Percentiles rank a stretch among this genome's conserved stretches.
These are phyloP conservation scores for Nothocercus nigrocapillus DNA, from an alignment of 2,113 vertebrate species.

Conservation along the genomic window DNA sequence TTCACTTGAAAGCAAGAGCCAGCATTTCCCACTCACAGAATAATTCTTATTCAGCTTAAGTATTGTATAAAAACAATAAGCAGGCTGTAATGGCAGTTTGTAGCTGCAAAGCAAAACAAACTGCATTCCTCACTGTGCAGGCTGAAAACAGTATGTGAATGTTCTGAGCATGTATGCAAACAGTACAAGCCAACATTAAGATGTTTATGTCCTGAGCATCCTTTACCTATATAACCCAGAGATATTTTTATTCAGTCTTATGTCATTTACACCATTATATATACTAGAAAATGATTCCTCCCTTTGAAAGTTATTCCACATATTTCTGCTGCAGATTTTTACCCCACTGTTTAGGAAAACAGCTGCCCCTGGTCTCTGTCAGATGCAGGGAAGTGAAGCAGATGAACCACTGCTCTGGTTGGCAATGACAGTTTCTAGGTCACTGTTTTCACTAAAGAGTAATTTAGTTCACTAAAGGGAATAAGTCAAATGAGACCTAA, in stretches of 20 bases:
- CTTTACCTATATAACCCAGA: background rate
- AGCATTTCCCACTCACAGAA: background rate
- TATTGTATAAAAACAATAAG: background rate
- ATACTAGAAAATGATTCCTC: background rate
- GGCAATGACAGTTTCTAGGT: constrained; percentile 20
- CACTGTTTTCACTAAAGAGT: constrained; percentile 7
- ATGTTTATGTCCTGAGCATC: background rate
- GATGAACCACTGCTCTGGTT: background rate
- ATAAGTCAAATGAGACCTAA: constrained; percentile 8
- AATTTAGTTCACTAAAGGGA: background rate
- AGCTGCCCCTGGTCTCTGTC: background rate
- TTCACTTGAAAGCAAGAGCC: background rate
- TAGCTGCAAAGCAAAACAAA: background rate
- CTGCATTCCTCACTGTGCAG: background rate
- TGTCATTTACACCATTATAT: background rate
- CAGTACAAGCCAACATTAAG: background rate
- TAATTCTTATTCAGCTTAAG: background rate
- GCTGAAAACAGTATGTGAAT: background rate
- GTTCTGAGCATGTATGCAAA: background rate
- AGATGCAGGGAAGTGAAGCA: background rate
- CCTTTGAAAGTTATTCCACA: background rate
- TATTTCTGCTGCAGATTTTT: background rate
- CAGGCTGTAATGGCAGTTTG: background rate
- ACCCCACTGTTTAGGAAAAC: background rate
- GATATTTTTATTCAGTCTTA: background rate